Evolutionary conservation across 2,797 vertebrate genomes (phyloP).

Genomic region (Meda fulgida): DNA sequence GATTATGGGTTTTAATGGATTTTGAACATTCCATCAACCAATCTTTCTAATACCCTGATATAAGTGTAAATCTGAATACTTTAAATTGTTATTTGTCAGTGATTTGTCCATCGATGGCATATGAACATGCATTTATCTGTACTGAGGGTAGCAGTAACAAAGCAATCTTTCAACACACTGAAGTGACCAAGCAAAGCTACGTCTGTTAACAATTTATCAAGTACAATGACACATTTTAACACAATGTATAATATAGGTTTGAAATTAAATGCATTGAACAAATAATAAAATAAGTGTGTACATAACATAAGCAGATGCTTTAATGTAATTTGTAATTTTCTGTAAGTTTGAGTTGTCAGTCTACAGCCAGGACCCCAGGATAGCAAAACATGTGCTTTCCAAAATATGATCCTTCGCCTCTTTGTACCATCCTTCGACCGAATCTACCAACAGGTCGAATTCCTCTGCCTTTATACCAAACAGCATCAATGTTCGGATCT

Average conservation of each 20-base stretch:
- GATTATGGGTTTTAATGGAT: neutral
- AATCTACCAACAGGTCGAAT: slow-evolving; percentile 85
- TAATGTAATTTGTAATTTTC: neutral
- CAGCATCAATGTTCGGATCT: slow-evolving; percentile 82
- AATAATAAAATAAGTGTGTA: neutral
- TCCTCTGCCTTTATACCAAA: slow-evolving; percentile 82
- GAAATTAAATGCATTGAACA: neutral
- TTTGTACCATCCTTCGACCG: slow-evolving; percentile 68
- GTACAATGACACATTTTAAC: neutral
- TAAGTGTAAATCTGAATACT: neutral
- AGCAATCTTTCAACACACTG: neutral
- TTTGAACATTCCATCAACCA: slow-evolving; percentile 15
- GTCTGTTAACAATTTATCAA: neutral
- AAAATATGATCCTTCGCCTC: slow-evolving; percentile 19
- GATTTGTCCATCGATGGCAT: neutral
- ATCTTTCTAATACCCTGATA: neutral
- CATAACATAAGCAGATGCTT: neutral
- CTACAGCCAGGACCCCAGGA: slow-evolving; percentile 12
- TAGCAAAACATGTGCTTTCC: slow-evolving; percentile 33
- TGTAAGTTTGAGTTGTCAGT: neutral
- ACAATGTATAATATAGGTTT: neutral
- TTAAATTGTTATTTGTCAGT: neutral
- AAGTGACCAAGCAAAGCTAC: neutral
- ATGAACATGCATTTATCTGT: neutral
- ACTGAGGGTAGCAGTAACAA: neutral